These are phyloP conservation scores for Caenorhabditis becei DNA, from an alignment of 2,888 invertebrate species.

Conservation along the genomic window DNA sequence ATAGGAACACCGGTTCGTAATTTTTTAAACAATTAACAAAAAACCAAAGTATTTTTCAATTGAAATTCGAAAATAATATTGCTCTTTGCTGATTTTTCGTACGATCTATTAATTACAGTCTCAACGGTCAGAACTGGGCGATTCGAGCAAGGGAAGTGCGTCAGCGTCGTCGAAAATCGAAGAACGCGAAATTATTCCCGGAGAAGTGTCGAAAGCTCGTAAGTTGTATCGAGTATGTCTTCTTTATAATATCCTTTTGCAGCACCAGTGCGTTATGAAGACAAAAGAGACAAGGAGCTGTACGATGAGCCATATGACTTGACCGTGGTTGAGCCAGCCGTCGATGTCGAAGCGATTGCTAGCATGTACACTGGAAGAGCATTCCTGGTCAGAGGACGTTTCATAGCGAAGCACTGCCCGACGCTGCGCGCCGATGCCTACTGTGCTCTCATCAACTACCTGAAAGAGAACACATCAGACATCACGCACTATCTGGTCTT, in stretches of 20 bases:
- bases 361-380: constrained; percentile 31
- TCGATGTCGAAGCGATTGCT: constrained; percentile 47
- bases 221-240: background rate
- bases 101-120: background rate
- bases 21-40: background rate
- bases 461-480: constrained; percentile 34
- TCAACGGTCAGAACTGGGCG: constrained; percentile 5
- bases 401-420: constrained; percentile 67
- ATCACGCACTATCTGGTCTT: constrained; percentile 39
- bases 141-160: background rate
- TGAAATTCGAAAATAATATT: too few relatives aligned
- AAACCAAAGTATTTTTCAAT: too few relatives aligned
- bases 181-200: background rate
- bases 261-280: constrained; percentile 7
- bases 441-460: constrained; percentile 56
- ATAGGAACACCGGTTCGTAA: constrained; percentile 24
- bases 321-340: constrained; percentile 26
- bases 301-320: constrained; percentile 39
- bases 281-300: constrained; percentile 29
- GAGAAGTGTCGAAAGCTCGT: background rate
- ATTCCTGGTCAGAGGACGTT: constrained; percentile 49
- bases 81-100: background rate
- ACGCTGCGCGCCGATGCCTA: constrained; percentile 64
- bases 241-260: background rate
- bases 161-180: background rate